phyloP scores from a whole-genome alignment of 2,797 vertebrate species.

The Phalanger gymnotis region DNA sequence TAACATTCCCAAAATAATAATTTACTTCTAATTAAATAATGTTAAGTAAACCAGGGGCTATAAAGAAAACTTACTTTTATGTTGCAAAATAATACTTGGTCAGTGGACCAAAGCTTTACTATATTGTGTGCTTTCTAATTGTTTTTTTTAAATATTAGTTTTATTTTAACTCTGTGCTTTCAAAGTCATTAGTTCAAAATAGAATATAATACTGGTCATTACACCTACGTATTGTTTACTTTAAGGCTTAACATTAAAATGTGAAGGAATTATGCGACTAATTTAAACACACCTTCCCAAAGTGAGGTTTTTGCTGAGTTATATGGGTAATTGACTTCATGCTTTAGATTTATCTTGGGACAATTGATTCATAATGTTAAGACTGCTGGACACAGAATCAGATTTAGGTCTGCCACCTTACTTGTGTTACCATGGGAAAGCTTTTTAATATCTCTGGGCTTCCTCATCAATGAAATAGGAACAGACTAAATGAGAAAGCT shows the following conservation, averaged over 20 bases:
- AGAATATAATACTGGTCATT: background rate
- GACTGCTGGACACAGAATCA: background rate
- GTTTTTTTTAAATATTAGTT: background rate
- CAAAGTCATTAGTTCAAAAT: background rate
- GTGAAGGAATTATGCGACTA: background rate
- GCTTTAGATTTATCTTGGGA: conserved; percentile 10
- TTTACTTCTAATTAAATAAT: background rate
- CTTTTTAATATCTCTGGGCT: background rate
- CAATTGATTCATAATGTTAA: background rate
- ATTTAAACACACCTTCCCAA: background rate
- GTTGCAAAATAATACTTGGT: background rate
- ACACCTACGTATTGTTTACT: background rate
- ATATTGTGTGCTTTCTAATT: background rate
- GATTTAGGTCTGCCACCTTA: background rate
- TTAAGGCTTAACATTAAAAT: background rate
- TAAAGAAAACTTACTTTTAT: background rate
- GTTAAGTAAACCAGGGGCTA: background rate
- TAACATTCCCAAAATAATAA: background rate
- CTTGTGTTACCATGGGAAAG: background rate
- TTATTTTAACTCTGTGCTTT: background rate
- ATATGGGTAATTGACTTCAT: background rate
- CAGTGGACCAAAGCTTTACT: background rate
- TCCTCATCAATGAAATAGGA: background rate
- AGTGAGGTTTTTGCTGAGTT: background rate
- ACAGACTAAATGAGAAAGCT: background rate